phyloP scores from a whole-genome alignment of 1,140 invertebrate species.

The Penaeus vannamei region DNA sequence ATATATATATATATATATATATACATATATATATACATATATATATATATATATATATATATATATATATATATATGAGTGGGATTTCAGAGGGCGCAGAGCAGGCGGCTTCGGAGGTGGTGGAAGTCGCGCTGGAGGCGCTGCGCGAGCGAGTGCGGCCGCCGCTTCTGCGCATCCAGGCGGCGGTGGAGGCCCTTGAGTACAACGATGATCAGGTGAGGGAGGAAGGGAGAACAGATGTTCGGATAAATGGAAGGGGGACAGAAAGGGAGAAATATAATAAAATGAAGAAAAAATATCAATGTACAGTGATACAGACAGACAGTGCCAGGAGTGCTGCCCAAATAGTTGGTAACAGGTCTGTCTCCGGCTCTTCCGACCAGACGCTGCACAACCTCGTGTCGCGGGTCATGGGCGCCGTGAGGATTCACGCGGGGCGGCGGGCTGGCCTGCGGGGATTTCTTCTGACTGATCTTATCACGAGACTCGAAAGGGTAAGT shows the following conservation, averaged over 20 bases:
- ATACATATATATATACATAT: too few species aligned
- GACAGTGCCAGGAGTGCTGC: not conserved
- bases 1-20: too few species aligned
- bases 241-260: not conserved
- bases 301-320: not conserved
- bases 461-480: not conserved
- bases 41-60: too few species aligned
- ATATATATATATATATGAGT: not conserved
- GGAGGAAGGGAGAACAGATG: not conserved
- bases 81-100: not conserved
- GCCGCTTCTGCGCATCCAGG: not conserved
- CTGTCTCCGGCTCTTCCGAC: not conserved
- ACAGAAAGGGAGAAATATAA: not conserved
- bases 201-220: conserved; percentile 54
- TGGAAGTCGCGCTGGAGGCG: not conserved
- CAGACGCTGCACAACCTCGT: conserved; percentile 44
- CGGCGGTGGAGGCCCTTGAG: conserved; percentile 17
- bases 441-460: conserved; percentile 3
- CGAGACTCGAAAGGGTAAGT: conserved; percentile 45
- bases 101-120: not conserved
- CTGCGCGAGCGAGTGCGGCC: not conserved
- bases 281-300: not conserved
- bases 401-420: conserved; percentile 33
- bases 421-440: conserved; percentile 16
- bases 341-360: too few species aligned